Percentiles rank a stretch among this genome's conserved stretches.
Evolutionary conservation across 1,140 invertebrate species (phyloP).

Genomic region (Leptinotarsa texana): DNA sequence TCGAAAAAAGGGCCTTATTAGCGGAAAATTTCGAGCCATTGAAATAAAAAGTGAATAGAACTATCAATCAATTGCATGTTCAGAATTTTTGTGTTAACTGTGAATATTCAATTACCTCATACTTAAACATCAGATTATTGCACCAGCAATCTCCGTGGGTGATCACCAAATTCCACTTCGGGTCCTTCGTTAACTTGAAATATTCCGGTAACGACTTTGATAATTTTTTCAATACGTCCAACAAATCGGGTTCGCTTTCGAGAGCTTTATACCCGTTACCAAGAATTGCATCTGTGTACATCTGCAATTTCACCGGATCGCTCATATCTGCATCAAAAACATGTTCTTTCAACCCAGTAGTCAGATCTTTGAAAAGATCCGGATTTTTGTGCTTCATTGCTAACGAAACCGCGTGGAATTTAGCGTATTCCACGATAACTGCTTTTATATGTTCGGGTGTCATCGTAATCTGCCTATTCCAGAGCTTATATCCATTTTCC

Average conservation of each 20-base stretch:
- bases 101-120: slow-evolving; percentile 46
- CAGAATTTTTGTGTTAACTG: not conserved
- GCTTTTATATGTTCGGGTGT: slow-evolving; percentile 56
- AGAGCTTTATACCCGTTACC: slow-evolving; percentile 28
- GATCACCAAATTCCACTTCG: slow-evolving; percentile 48
- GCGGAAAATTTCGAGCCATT: too few species aligned
- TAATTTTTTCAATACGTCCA: slow-evolving; percentile 31
- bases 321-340: slow-evolving; percentile 40
- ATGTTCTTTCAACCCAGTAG: slow-evolving; percentile 35
- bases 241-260: slow-evolving; percentile 15
- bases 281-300: slow-evolving; percentile 45
- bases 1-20: too few species aligned
- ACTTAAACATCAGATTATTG: slow-evolving; percentile 63
- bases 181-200: slow-evolving; percentile 14
- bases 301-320: slow-evolving; percentile 7
- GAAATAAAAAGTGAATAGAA: not conserved
- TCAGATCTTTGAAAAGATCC: slow-evolving; percentile 45
- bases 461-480: slow-evolving; percentile 57
- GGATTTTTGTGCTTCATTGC: slow-evolving; percentile 56
- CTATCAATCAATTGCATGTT: slow-evolving; percentile 12
- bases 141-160: slow-evolving; percentile 62
- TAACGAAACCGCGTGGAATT: slow-evolving; percentile 61
- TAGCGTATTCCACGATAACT: slow-evolving; percentile 59
- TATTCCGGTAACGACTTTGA: slow-evolving; percentile 16
- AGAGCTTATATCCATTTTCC: slow-evolving; percentile 54